These are phyloP conservation scores for Drosophila neonasuta DNA, from an alignment of 2,888 invertebrate genomes.

Conservation along the genomic window DNA sequence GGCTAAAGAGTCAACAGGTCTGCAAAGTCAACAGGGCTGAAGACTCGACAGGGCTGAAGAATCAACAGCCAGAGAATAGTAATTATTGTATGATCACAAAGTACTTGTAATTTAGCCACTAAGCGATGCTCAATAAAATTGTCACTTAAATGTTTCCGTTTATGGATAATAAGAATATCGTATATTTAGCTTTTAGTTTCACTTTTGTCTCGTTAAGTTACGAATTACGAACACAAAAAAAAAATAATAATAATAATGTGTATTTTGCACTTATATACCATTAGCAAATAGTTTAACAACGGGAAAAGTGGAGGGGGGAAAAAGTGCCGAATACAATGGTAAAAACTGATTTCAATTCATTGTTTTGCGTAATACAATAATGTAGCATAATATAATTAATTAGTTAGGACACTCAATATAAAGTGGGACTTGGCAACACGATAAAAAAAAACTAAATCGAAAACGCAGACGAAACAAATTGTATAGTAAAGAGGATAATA, in stretches of 20 bases:
- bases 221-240: conserved; percentile 4
- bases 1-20: background rate
- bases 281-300: conserved; percentile 37
- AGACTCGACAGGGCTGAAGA: too few species aligned
- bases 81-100: conserved; percentile 22
- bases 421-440: background rate
- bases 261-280: conserved; percentile 19
- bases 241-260: conserved; percentile 13
- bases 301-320: background rate
- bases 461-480: background rate
- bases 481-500: background rate
- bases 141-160: background rate
- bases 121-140: conserved; percentile 47
- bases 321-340: too few species aligned
- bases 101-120: conserved; percentile 32
- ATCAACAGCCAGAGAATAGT: conserved; percentile 8
- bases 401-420: background rate
- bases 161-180: conserved; percentile 28
- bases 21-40: too few species aligned
- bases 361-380: too few species aligned
- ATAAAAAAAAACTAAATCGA: background rate
- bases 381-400: background rate
- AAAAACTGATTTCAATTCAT: too few species aligned
- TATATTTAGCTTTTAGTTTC: conserved; percentile 39
- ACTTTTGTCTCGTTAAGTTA: conserved; percentile 31